Percentiles rank a stretch among this genome's conserved stretches.
phyloP scores from a whole-genome alignment of 2,888 invertebrate genomes.

The Hirtodrosophila confusa region DNA sequence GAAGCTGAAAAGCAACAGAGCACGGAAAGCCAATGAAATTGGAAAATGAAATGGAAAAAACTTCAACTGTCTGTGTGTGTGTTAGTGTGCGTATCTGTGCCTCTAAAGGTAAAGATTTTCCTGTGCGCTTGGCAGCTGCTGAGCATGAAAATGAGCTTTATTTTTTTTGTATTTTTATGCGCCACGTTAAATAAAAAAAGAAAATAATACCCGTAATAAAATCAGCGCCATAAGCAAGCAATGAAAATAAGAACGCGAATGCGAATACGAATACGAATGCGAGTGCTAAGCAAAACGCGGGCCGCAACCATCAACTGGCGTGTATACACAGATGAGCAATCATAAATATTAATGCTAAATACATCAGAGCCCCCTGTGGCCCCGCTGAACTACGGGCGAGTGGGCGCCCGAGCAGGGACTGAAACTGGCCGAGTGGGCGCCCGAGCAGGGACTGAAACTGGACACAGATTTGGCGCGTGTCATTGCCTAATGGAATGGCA shows the following conservation, averaged over 20 bases:
- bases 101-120: constrained; percentile 58
- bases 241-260: constrained; percentile 60
- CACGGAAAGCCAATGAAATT: constrained; percentile 62
- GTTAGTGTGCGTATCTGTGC: constrained; percentile 11
- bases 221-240: constrained; percentile 76
- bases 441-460: constrained; percentile 6
- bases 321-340: constrained; percentile 69
- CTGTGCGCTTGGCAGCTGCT: constrained; percentile 69
- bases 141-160: constrained; percentile 69
- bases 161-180: constrained; percentile 61
- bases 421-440: not conserved
- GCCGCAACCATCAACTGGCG: constrained; percentile 20
- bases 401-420: not conserved
- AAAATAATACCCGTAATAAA: constrained; percentile 72
- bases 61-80: constrained; percentile 27
- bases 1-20: constrained; percentile 69
- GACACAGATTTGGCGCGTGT: constrained; percentile 20
- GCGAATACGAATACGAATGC: constrained; percentile 13
- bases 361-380: constrained; percentile 36
- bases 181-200: constrained; percentile 33
- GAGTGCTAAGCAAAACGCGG: constrained; percentile 6
- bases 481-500: constrained; percentile 59
- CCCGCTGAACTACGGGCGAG: too few relatives aligned
- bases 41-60: constrained; percentile 75
- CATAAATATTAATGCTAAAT: constrained; percentile 77